Conservation (phyloP, 2,888 invertebrate genomes). For the Rugalucina vietnamica region DNA sequence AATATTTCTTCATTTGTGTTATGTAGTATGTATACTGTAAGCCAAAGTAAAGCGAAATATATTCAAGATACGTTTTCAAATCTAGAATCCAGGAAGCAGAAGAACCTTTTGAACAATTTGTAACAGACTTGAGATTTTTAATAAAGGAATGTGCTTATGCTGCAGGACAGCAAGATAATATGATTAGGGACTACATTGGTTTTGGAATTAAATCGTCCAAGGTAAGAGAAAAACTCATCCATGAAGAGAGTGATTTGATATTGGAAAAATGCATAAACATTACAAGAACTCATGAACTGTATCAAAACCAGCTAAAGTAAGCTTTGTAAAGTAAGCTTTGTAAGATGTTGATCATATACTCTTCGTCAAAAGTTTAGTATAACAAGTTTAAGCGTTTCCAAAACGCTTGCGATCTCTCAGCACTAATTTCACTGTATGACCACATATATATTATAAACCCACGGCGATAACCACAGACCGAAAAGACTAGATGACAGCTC, state of each 20-base stretch:
- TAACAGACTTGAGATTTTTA: conserved; percentile 42
- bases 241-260: conserved; percentile 32
- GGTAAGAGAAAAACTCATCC: conserved; percentile 44
- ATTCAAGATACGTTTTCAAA: conserved; percentile 37
- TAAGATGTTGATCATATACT: no score
- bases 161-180: conserved; percentile 16
- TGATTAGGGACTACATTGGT: conserved; percentile 47
- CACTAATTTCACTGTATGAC: no score
- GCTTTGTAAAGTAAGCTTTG: no score
- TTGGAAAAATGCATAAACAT: conserved; percentile 43
- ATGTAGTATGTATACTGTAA: no score
- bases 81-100: conserved; percentile 1
- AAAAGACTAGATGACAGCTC: no score
- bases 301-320: conserved; percentile 1
- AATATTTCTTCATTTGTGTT: no score
- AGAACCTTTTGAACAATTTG: conserved; percentile 51
- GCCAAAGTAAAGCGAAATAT: conserved; percentile 37
- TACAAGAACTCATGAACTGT: conserved; percentile 31
- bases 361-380: no score
- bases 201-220: conserved; percentile 33
- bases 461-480: no score
- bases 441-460: no score
- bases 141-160: conserved; percentile 43
- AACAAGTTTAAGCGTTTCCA: no score
- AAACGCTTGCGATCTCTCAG: no score